Evolutionary conservation across 2,113 vertebrate genomes (phyloP).

Genomic region (Platichthys stellatus): DNA sequence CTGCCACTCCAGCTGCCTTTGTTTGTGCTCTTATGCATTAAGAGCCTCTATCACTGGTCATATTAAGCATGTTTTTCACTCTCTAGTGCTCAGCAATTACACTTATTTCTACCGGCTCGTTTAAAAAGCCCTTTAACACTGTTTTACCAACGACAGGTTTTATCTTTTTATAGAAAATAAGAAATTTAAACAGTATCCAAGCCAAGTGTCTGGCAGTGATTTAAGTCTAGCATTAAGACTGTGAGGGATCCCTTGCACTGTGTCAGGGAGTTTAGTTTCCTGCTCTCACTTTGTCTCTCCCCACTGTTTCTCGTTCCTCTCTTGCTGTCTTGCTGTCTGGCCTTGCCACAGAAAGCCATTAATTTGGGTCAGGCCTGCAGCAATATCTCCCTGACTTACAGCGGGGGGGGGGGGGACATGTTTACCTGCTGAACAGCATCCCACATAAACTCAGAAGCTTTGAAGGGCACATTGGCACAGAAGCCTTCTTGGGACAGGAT

Average conservation of each 20-base stretch:
- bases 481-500: slow-evolving; percentile 11
- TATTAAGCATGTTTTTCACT: too few species aligned
- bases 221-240: background rate
- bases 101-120: too few species aligned
- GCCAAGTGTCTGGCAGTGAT: background rate
- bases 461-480: slow-evolving; percentile 31
- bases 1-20: too few species aligned
- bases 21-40: too few species aligned
- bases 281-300: slow-evolving; percentile 57
- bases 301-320: slow-evolving; percentile 61
- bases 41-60: too few species aligned
- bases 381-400: slow-evolving; percentile 48
- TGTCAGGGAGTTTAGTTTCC: slow-evolving; percentile 65
- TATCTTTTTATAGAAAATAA: too few species aligned
- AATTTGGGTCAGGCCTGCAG: slow-evolving; percentile 74
- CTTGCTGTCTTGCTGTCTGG: slow-evolving; percentile 66
- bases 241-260: slow-evolving; percentile 26
- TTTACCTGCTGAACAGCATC: slow-evolving; percentile 50
- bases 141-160: too few species aligned
- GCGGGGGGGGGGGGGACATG: slow-evolving; percentile 12
- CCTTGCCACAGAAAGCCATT: slow-evolving; percentile 66
- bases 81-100: too few species aligned
- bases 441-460: slow-evolving; percentile 32
- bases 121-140: too few species aligned
- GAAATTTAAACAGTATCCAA: too few species aligned